Base-by-base conservation (phyloP, 2,797 vertebrate genomes). In the Muscicapa striata region DNA sequence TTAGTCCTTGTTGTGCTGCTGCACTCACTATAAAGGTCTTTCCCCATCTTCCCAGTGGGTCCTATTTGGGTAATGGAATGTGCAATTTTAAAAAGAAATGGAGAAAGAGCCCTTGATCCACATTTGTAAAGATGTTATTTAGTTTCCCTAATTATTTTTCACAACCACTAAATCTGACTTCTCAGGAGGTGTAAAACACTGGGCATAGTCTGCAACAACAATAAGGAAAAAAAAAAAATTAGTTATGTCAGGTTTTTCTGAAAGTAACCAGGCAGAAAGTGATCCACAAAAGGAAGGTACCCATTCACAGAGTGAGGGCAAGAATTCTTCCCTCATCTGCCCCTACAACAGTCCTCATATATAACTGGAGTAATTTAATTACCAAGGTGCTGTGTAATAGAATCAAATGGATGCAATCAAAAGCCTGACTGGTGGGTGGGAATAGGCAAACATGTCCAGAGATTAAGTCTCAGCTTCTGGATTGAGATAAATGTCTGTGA, bases 1-100 rank as follows among this genome's bases (percentile, higher is more conserved):
- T 13, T 61, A 5, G 0, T 22, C 21, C 30, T 52, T 2, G 0
- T 41, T 16, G 11, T 27, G 0, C 46, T 13, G 5, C 27, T 83
- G 19, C 9, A 9, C 3, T 80, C 11, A 12, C 8, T 9, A 6
- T 14, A 9, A 51, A 43, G 5, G 4, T 64, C 2, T 23, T 15
- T 83, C 22, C 16, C 3, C 0, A 0, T 34, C 40, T 23, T 46
- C 40, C 7, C 24, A 23, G 17, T 6, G 48, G 40, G 32, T 5
- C 8, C 21, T 7, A 14, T 62, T 45, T 46, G 16, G 38, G 8
- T 40, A 46, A n/a, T 0, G 0, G 13, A 58, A 54, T 30, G 27
- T 12, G 11, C 5, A 62, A 2, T 59, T 45, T 63, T 45, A 41
- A 22, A 17, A 74, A 20, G 13, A 74, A 58, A 52, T 3, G 18